Percentiles rank a stretch among this genome's conserved stretches.
Conservation (phyloP, 2,113 vertebrate genomes). For the Delphinapterus leucas region DNA sequence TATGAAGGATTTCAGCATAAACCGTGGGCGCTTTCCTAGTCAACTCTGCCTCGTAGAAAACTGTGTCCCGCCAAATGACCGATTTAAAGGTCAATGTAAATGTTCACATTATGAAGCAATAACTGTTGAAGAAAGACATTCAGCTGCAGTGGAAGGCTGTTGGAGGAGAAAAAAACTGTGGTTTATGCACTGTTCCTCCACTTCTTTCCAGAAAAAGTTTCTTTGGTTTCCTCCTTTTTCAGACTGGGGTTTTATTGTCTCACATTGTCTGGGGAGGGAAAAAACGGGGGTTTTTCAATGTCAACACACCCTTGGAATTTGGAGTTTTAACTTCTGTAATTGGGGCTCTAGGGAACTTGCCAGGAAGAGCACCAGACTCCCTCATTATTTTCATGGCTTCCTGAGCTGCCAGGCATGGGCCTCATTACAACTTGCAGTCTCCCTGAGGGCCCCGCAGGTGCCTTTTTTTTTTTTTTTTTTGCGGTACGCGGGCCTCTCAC, state of each 20-base stretch:
- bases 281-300: neutral
- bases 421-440: neutral
- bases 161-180: neutral
- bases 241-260: constrained; percentile 8
- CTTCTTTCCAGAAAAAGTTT: neutral
- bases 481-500: rapidly evolving
- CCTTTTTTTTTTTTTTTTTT: neutral
- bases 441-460: neutral
- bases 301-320: constrained; percentile 41
- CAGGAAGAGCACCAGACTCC: constrained; percentile 6
- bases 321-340: constrained; percentile 48
- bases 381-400: constrained; percentile 38
- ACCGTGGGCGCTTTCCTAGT: neutral
- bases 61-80: constrained; percentile 14
- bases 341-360: constrained; percentile 29
- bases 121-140: neutral
- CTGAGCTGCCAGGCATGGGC: neutral
- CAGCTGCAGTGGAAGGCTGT: neutral
- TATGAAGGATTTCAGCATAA: constrained; percentile 33
- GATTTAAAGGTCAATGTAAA: constrained; percentile 58
- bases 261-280: neutral
- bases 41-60: constrained; percentile 31
- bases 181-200: neutral
- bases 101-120: constrained; percentile 34
- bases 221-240: neutral